Evolutionary conservation across 2,888 invertebrate genomes (phyloP).

Genomic region (Pachliopta kotzebuea): DNA sequence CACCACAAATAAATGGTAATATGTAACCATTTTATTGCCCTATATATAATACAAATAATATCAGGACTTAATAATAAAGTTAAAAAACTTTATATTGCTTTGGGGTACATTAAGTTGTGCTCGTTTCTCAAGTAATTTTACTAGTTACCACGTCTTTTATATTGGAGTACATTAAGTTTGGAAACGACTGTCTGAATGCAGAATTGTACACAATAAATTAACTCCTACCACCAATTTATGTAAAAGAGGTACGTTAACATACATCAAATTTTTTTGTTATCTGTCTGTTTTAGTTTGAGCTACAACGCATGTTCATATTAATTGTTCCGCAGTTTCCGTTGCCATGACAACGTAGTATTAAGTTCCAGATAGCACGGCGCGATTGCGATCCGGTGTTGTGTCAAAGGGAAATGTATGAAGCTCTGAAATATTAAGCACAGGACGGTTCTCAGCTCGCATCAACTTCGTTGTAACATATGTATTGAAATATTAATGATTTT

Average conservation of each 20-base stretch:
- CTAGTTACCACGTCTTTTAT: background rate
- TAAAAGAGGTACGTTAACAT: too few species aligned
- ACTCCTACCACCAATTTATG: background rate
- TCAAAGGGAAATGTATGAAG: conserved; percentile 11
- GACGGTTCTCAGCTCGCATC: background rate
- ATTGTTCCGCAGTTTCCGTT: conserved; percentile 13
- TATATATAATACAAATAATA: too few species aligned
- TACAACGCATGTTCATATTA: background rate
- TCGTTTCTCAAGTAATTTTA: background rate
- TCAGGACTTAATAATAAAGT: too few species aligned
- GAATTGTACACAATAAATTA: background rate
- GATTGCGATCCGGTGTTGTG: background rate
- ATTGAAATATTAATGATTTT: too few species aligned
- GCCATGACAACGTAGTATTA: conserved; percentile 20
- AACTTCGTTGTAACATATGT: background rate
- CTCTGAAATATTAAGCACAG: conserved; percentile 8
- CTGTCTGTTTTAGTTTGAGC: background rate
- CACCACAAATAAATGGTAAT: too few species aligned
- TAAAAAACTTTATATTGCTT: background rate
- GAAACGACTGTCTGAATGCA: background rate
- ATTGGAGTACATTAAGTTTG: background rate
- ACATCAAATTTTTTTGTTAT: background rate
- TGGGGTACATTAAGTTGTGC: background rate
- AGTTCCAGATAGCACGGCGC: background rate
- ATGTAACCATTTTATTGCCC: too few species aligned